Base-by-base conservation (phyloP, 30 jellyfish, hydroid and myxozoan genomes). In the Pseudorhiza aurosa region DNA sequence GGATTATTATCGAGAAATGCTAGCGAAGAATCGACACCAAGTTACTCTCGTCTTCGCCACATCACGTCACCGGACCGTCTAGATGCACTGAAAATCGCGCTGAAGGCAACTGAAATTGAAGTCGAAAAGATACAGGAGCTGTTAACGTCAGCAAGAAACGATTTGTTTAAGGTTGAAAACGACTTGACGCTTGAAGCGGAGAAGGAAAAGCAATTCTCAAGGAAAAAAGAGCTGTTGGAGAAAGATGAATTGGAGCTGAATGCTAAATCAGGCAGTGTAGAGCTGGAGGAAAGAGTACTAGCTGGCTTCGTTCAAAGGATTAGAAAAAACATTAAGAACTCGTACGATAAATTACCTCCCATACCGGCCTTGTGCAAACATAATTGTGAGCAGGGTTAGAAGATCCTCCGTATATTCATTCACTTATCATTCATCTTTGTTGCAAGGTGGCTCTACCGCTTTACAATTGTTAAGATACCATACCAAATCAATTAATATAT, bases 251-350 rank as follows among this genome's bases (percentile, higher is more conserved):
- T 19, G 44, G 58, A 37, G 77, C 1, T 77, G 25, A 50, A 28
- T 24, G 36, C 50, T 0, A 51, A 36, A 72, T 7, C 56, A 19
- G 43, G 63, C 6, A 19, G 57, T 31, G 27, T 60, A 12, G 89
- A 60, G 30, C 36, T 77, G 89, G 39, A 60, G 37, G 82, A 77
- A 27, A 42, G 89, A 29, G 89, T 77, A 14, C 40, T 77, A 17
- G 37, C 59, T 24, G 82, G 89, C 1, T 62, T 21, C 51, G 68
- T 77, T 42, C 21, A 39, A 1, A 31, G 89, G 2, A 62, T 62
- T 9, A 55, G 51, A 25, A 77, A 77, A 63, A 77, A 77, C 31
- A 49, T 77, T 0, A 77, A 77, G 33, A 62, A 50, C 0, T 28
- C 65, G 10, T 31, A 53, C 17, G 63, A 21, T 10, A 64, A 67